phyloP scores from a whole-genome alignment of 64 coral and sea anemone species.

The Actinia tenebrosa region DNA sequence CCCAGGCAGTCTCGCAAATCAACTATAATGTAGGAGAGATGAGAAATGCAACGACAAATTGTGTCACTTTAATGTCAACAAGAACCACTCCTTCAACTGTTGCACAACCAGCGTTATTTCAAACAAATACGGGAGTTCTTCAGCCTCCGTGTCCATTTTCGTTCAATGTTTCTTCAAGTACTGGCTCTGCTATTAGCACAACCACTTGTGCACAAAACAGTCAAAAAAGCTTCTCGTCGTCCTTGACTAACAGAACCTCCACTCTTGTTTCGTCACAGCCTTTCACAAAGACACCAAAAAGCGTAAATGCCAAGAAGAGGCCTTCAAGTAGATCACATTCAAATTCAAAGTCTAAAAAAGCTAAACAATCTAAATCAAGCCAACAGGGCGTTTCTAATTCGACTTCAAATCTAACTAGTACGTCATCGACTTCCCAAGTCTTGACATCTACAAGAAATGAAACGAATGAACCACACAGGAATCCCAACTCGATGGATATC shows the following conservation, averaged over 20 bases:
- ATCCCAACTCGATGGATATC: background rate
- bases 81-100: conserved; percentile 6
- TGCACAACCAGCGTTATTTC: background rate
- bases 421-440: background rate
- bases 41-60: background rate
- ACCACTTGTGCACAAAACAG: background rate
- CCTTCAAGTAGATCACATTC: background rate
- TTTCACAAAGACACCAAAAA: conserved; percentile 24
- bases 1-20: background rate
- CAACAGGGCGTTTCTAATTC: background rate
- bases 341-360: background rate
- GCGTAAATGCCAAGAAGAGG: background rate
- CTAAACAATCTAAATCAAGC: conserved; percentile 2
- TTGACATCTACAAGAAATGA: background rate
- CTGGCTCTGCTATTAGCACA: background rate
- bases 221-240: background rate
- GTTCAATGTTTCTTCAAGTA: background rate
- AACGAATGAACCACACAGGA: conserved; percentile 13
- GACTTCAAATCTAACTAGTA: background rate
- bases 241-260: background rate
- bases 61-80: background rate
- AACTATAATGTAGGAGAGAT: background rate
- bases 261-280: background rate
- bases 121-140: background rate
- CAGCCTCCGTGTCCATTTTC: background rate